Evolutionary conservation across 2,113 vertebrate species (phyloP).

Genomic region (Rhinichthys klamathensis): DNA sequence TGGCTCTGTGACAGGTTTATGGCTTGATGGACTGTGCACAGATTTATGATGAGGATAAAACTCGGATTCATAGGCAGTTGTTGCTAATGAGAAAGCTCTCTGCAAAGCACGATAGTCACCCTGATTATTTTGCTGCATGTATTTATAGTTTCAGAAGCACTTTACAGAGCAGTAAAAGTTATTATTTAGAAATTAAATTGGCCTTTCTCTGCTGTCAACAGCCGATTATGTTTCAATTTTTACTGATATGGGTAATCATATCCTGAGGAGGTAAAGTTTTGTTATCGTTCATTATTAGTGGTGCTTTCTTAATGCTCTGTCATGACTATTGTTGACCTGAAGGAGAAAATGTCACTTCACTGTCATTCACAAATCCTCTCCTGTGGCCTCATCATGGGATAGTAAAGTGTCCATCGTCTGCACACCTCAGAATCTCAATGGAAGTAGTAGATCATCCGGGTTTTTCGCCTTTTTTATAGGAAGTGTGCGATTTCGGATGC

Average conservation of each 20-base stretch:
- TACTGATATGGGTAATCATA: background rate
- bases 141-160: slow-evolving; percentile 10
- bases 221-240: background rate
- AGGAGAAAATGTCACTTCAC: background rate
- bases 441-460: too few relatives aligned
- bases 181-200: slow-evolving; percentile 2
- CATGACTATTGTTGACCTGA: background rate
- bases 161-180: background rate
- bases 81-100: background rate
- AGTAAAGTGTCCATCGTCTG: too few relatives aligned
- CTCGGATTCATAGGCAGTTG: slow-evolving; percentile 2
- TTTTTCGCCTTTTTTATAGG: too few relatives aligned
- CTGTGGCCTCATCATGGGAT: too few relatives aligned
- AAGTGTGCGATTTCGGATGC: too few relatives aligned
- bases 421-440: too few relatives aligned
- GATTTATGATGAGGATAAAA: slow-evolving; percentile 36
- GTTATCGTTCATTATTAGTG: background rate
- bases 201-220: background rate
- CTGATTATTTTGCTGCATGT: slow-evolving; percentile 12
- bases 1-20: background rate
- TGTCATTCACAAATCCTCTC: too few relatives aligned
- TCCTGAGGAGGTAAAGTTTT: background rate
- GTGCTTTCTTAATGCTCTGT: background rate
- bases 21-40: slow-evolving; percentile 33
- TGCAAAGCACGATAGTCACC: background rate